Base-by-base conservation (phyloP, 2,113 vertebrate genomes). In the Pyxicephalus adspersus region DNA sequence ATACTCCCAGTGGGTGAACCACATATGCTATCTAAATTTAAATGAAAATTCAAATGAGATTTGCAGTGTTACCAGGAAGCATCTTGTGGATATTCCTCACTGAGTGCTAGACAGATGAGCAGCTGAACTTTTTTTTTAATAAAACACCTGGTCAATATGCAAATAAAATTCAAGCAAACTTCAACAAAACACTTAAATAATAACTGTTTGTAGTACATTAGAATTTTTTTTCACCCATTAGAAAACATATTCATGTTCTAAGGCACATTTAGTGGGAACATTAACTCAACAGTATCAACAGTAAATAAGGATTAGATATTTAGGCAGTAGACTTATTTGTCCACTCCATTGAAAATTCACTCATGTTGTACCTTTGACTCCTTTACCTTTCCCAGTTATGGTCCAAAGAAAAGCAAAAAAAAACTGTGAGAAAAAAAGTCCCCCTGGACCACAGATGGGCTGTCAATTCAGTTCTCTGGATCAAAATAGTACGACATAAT, bases 1-100 rank as follows among this genome's bases (percentile, higher is more conserved):
- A 76, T 61, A 45, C 51, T 76, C 73, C 34, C 73, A 63, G 58
- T 64, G 57, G 73, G 73, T 64, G 73, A 76, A 64, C 58, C 73
- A 64, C 73, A 76, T 63, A 63, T 76, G 73, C 58, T 76, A 26
- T 76, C 58, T 76, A 51, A 76, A 64, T 76, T 61, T 76, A 76
- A 64, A 76, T 76, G 57, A 76, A 76, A 63, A 76, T 76, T 76
- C 58, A 76, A 63, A 76, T 76, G 57, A 76, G 34, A 16, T 50
- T 76, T 76, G 58, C 34, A 20, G 25, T 63, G 57, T 63, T 51
- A 63, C 38, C 31, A 51, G 34, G 34, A 63, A 51, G 23, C 57
- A 50, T 76, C 58, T 26, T 64, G 34, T 45, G 4, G 57, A 75
- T 61, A 76, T 76, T 75, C 22, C 58, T 76, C 73, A 38, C 73